phyloP scores from a whole-genome alignment of 35 echinoderm and acorn worm genomes.

The Ptychodera flava region DNA sequence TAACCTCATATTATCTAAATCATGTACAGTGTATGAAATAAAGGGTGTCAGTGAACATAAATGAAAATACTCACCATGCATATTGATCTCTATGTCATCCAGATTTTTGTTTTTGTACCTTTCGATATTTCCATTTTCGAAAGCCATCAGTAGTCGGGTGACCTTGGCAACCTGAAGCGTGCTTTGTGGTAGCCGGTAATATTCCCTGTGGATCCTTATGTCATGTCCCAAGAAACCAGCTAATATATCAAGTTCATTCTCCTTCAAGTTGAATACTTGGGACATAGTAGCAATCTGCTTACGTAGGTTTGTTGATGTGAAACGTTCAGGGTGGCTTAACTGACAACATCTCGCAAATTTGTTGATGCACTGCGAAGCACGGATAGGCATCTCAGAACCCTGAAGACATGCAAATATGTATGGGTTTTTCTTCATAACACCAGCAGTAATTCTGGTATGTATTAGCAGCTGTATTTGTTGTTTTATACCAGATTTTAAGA shows the following conservation, averaged over 20 bases:
- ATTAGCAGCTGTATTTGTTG: slow-evolving; percentile 22
- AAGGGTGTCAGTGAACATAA: too few relatives aligned
- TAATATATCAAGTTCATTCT: slow-evolving; percentile 68
- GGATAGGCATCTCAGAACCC: slow-evolving; percentile 16
- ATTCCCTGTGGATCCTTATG: slow-evolving; percentile 44
- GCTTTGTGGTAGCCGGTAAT: slow-evolving; percentile 50
- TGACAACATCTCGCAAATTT: slow-evolving; percentile 19
- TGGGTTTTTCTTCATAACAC: slow-evolving; percentile 8
- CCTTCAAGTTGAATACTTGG: slow-evolving; percentile 67
- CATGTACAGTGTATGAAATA: too few relatives aligned
- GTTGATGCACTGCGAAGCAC: slow-evolving; percentile 33
- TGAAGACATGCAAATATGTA: slow-evolving; percentile 37
- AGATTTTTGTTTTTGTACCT: slow-evolving; percentile 5
- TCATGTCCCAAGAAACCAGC: slow-evolving; percentile 68
- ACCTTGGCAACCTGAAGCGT: slow-evolving; percentile 67
- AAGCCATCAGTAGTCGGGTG: slow-evolving; percentile 33
- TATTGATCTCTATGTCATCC: slow-evolving; percentile 20
- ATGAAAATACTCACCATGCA: slow-evolving; percentile 10
- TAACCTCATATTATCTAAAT: too few relatives aligned
- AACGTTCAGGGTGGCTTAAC: slow-evolving; percentile 31
- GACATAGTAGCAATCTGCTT: slow-evolving; percentile 67
- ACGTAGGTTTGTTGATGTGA: slow-evolving; percentile 49
- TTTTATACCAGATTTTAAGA: slow-evolving; percentile 37
- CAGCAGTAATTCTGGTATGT: slow-evolving; percentile 14
- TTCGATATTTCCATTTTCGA: slow-evolving; percentile 45